Evolutionary conservation across 2,797 vertebrate species (phyloP), one percentile per base, ranked within the genome.

Genomic region (Pangasius djambal): DNA sequence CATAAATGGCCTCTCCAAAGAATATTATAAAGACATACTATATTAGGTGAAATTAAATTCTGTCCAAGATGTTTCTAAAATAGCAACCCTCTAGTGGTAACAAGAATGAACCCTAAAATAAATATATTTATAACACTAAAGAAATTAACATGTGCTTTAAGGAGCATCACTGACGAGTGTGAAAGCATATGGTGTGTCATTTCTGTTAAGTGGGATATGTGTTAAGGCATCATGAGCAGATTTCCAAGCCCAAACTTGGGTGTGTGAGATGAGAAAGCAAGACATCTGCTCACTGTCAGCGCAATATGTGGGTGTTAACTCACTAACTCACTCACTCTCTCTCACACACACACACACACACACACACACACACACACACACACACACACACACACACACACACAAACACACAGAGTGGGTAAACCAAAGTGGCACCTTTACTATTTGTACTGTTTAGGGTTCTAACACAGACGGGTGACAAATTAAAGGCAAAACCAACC

Each of bases 261-360:
- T 87, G 90, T 88, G 65, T 85, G 88, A 89, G 82, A 83, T 83
- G 82, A 91, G 89, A 89, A 84, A 83, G 87, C 88, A 90, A 86
- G 90, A 91, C 91, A 92, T 92, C 91, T 93, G 91, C 85, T 91
- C 65, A 78, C 59, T 91, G 88, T 90, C 84, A 88, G 89, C 63
- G 25, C 83, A 83, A 90, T 83, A 88, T 74, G 77, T 86, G 79
- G 77, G 88, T 91, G 86, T 85, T 85, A 69, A 89, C 88, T 91
- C 72, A 22, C 75, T 87, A 20, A 34, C 72, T 52, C 61, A 15
- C 57, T 65, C 61, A 78, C 86, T 91, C 63, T 28, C 67, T 81
- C 52, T 74, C 8, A 31, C 37, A 4, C 37, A 3, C 37, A 4
- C 16, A 13, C n/a, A 61, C 31, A 72, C 34, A 40, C 72, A 50